These are phyloP conservation scores for Helarctos malayanus DNA, from an alignment of 2,797 vertebrate genomes.

Conservation along the genomic window DNA sequence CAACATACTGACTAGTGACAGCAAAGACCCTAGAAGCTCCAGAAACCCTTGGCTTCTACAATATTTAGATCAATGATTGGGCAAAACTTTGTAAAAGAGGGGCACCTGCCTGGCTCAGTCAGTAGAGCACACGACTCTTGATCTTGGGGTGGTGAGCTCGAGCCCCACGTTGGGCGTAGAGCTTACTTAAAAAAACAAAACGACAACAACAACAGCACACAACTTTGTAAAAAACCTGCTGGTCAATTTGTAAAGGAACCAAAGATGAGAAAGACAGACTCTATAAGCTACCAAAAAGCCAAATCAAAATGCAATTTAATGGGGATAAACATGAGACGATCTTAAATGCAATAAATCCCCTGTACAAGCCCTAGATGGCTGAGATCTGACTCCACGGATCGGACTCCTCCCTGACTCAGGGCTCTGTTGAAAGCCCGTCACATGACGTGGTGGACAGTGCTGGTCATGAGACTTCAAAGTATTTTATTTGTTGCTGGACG, in stretches of 20 bases:
- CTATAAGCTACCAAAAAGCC: constrained; percentile 56
- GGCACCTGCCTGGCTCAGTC: background rate
- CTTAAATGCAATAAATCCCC: constrained; percentile 56
- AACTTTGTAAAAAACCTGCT: background rate
- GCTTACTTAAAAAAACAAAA: background rate
- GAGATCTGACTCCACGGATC: background rate
- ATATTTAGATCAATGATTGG: background rate
- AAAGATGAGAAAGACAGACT: constrained; percentile 26
- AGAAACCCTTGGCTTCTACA: background rate
- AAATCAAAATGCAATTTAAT: constrained; percentile 75
- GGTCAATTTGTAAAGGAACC: constrained; percentile 38
- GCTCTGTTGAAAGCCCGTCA: background rate
- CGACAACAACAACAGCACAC: background rate
- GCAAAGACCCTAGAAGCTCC: background rate
- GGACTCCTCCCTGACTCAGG: background rate
- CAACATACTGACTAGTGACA: background rate
- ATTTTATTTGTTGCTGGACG: background rate
- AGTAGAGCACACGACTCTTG: background rate
- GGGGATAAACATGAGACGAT: constrained; percentile 53
- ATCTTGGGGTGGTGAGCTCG: background rate
- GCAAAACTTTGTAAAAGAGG: background rate
- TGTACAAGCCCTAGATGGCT: background rate
- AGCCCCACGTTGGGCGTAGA: background rate
- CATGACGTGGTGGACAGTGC: background rate
- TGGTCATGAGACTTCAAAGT: background rate